Conservation (phyloP, 2,888 invertebrate genomes). For the Nomada ferruginata region DNA sequence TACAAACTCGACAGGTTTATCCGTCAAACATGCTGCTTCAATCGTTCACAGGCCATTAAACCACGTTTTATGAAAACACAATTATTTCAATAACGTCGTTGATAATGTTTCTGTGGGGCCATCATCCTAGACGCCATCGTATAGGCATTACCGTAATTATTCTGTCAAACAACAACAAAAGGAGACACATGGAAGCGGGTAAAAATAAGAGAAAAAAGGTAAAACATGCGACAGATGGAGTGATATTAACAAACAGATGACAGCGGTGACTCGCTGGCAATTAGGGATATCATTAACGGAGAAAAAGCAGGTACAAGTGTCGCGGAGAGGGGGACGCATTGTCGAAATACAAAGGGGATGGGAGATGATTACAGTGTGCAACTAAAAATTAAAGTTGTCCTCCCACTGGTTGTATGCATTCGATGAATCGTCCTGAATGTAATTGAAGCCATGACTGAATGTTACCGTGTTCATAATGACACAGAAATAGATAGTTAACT, state of each 20-base stretch:
- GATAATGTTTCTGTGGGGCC: not conserved
- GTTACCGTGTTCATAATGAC: slow-evolving; percentile 20
- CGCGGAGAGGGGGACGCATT: slow-evolving; percentile 31
- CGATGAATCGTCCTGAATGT: slow-evolving; percentile 12
- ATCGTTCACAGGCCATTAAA: not conserved
- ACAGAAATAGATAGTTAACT: slow-evolving; percentile 13
- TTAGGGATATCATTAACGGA: slow-evolving; percentile 63
- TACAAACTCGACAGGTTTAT: not conserved
- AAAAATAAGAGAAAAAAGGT: slow-evolving; percentile 19
- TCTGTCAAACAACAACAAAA: slow-evolving; percentile 51
- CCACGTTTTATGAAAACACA: not conserved
- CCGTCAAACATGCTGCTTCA: not conserved
- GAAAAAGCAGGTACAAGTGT: slow-evolving; percentile 35
- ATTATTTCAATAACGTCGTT: slow-evolving; percentile 8
- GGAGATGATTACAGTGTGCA: slow-evolving; percentile 57
- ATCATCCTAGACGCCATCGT: not conserved
- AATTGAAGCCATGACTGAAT: slow-evolving; percentile 40
- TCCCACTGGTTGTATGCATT: slow-evolving; percentile 32
- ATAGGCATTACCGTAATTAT: slow-evolving; percentile 46
- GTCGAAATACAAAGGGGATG: slow-evolving; percentile 36
- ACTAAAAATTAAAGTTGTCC: slow-evolving; percentile 52
- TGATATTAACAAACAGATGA: slow-evolving; percentile 64
- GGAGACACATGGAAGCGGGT: slow-evolving; percentile 43
- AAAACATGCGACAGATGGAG: slow-evolving; percentile 58
- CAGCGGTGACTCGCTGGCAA: slow-evolving; percentile 47